phyloP scores from a whole-genome alignment of 1,140 invertebrate species.

The Calliphora vicina region DNA sequence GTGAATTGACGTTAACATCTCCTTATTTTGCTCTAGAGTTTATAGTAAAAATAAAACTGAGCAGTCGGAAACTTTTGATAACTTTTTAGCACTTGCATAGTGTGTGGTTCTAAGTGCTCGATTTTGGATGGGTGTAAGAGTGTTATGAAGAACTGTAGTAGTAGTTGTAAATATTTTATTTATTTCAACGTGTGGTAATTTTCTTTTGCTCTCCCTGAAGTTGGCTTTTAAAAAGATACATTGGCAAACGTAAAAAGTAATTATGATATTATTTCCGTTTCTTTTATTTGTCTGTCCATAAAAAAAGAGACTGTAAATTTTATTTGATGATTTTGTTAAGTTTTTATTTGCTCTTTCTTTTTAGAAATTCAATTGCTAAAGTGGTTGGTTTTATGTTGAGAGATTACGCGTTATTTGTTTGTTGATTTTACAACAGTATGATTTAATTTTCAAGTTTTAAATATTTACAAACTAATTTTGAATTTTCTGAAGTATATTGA shows the following conservation, averaged over 20 bases:
- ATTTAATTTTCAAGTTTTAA: no score
- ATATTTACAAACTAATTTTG: no score
- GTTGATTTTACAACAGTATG: no score
- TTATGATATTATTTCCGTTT: constrained; percentile 2
- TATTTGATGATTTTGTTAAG: background rate
- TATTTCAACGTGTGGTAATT: no score
- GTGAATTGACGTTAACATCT: background rate
- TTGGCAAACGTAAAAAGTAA: background rate
- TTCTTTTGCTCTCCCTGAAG: background rate
- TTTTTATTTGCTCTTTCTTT: background rate
- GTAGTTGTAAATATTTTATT: background rate
- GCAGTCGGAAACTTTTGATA: no score
- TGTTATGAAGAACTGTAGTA: background rate
- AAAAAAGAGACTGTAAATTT: background rate
- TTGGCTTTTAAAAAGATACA: no score
- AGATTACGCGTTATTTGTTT: no score
- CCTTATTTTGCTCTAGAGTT: background rate
- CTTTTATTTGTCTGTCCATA: background rate
- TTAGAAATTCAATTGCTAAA: background rate
- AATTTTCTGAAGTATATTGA: no score
- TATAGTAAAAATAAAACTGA: no score
- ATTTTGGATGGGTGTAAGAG: background rate
- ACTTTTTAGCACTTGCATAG: no score
- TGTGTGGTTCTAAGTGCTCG: background rate
- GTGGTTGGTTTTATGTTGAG: background rate